Base-by-base conservation (phyloP, 2,797 vertebrate species). In the Ciconia nigra region DNA sequence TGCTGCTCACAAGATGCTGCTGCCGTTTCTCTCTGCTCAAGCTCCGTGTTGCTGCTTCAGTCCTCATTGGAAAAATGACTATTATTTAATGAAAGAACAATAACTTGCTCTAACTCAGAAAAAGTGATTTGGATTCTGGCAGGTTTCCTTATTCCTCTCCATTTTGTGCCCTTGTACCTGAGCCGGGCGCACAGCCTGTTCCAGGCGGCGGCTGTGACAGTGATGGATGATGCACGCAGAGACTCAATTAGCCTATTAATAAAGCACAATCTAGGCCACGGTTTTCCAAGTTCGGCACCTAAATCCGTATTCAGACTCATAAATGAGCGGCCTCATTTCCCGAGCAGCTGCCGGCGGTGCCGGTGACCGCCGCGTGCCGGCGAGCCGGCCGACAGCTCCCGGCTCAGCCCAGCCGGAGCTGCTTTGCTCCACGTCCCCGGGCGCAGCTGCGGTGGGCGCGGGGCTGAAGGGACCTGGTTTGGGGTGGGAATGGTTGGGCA, bases 361-460 rank as follows among this genome's bases (percentile, higher is more conserved):
- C 6, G 2, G 29, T 15, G 37, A 20, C 35, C 15, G 3, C 5
- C 2, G 5, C 0, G 17, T 20, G 33, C 44, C 8, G 31, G 51
- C 2, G 5, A 49, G 25, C 42, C 2, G 1, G 51, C 44, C 14
- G 2, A 25, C 24, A 37, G 33, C 41, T 35, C 41, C 69, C 41
- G 2, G 8, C 57, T 41, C 39, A 28, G 61, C 61, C 8, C 3
- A 69, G 52, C 58, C 4, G 7, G 7, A 11, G 10, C 3, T 7
- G 0, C 42, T 14, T 17, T 15, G 74, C 33, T 37, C 42, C 13
- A 1, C 6, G 4, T 22, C 39, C 73, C 29, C 1, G 1, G 46
- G 62, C 4, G 4, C 35, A 15, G 39, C 22, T 5, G n/a, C 35
- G 6, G 51, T 3, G 14, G 33, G 25, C 2, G 5, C 71, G 2